A percentile compares a stretch with the other conserved stretches of the same genome.
Conservation (phyloP, 2,888 invertebrate genomes). For the Lingula anatina region DNA sequence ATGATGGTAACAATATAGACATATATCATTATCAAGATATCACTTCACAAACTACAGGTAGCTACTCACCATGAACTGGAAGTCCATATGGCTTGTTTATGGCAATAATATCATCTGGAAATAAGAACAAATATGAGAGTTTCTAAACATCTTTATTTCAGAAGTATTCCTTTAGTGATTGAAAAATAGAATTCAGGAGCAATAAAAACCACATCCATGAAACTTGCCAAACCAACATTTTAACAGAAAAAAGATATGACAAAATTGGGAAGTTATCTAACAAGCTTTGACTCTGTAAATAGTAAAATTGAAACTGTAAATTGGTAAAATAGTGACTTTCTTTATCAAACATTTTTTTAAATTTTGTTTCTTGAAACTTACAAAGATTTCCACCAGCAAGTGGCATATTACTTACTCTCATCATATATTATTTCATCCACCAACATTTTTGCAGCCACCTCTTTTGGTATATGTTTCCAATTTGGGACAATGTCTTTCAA, state of each 20-base stretch:
- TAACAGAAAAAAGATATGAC: conserved; percentile 1
- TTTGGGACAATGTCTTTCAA: conserved; percentile 35
- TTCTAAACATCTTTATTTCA: no score
- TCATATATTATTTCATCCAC: conserved; percentile 41
- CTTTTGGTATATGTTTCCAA: conserved; percentile 25
- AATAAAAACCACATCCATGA: no score
- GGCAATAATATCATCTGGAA: conserved; percentile 53
- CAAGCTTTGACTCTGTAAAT: no score
- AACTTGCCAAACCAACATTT: no score
- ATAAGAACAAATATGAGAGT: conserved; percentile 4
- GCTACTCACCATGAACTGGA: conserved; percentile 36
- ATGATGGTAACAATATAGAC: neutral
- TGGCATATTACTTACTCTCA: conserved; percentile 20
- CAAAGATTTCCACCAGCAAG: no score
- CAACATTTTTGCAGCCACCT: conserved; percentile 35
- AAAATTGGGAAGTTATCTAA: no score
- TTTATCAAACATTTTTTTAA: neutral
- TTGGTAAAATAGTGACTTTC: neutral
- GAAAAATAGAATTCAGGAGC: no score
- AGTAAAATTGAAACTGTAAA: no score
- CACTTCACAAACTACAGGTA: neutral
- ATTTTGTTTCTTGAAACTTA: no score
- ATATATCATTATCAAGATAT: neutral
- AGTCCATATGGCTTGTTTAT: conserved; percentile 57
- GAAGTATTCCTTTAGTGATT: no score